Percentiles rank a stretch among this genome's conserved stretches.
Conservation (phyloP, 2,113 vertebrate genomes). For the Pollimyrus isidori region DNA sequence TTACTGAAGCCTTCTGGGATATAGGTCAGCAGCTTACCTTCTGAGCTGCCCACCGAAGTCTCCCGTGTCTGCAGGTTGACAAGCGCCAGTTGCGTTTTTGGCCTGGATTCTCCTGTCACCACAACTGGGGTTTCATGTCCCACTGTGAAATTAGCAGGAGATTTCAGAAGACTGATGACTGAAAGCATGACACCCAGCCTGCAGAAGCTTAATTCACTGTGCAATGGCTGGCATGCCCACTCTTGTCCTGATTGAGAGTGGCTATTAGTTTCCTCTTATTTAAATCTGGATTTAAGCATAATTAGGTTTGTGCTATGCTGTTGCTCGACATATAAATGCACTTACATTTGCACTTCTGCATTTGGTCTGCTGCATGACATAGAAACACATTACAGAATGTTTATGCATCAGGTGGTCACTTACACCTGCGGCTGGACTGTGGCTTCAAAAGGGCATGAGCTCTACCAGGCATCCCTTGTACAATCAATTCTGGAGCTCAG, state of each 20-base stretch:
- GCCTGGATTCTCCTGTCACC: neutral
- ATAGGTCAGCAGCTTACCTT: neutral
- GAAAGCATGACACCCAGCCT: neutral
- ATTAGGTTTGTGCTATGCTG: neutral
- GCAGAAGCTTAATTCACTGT: neutral
- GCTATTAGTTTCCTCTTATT: neutral
- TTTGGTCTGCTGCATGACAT: neutral
- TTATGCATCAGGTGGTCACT: neutral
- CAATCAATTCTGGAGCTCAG: neutral
- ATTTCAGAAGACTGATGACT: neutral
- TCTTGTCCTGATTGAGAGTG: neutral
- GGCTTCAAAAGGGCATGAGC: neutral
- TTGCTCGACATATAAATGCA: neutral
- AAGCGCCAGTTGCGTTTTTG: neutral
- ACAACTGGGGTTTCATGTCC: neutral
- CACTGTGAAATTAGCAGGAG: neutral
- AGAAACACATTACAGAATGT: neutral
- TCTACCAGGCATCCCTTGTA: neutral
- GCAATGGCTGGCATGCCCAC: neutral
- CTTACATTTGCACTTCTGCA: neutral
- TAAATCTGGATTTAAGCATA: neutral
- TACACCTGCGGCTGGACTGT: neutral
- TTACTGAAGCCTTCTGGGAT: neutral
- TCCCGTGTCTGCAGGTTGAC: neutral
- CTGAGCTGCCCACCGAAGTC: neutral